These are phyloP conservation scores for Xanthia icteritia DNA, from an alignment of 2,888 invertebrate genomes.

Conservation along the genomic window DNA sequence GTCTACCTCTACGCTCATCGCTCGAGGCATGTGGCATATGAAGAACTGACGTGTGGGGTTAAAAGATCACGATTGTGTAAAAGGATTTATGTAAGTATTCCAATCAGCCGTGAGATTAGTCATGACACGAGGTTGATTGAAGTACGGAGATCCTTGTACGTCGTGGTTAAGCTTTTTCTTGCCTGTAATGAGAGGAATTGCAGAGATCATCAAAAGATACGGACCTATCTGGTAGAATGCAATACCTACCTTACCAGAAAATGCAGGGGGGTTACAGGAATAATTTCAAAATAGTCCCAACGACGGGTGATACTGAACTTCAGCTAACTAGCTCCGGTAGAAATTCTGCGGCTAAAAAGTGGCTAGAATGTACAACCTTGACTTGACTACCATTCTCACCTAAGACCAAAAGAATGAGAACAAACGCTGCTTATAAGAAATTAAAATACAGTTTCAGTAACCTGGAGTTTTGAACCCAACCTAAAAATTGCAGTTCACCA, in stretches of 20 bases:
- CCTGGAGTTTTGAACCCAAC: too few species aligned
- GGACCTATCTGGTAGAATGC: background rate
- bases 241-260: too few species aligned
- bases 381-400: too few species aligned
- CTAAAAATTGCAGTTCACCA: background rate
- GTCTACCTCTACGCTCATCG: slow-evolving; percentile 29
- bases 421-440: too few species aligned
- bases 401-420: too few species aligned
- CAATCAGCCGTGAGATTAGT: slow-evolving; percentile 55
- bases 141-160: slow-evolving; percentile 37
- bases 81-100: slow-evolving; percentile 60
- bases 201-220: background rate
- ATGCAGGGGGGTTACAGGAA: too few species aligned
- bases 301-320: too few species aligned
- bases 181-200: slow-evolving; percentile 20
- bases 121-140: slow-evolving; percentile 51
- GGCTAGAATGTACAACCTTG: too few species aligned
- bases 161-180: background rate
- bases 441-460: too few species aligned
- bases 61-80: slow-evolving; percentile 62
- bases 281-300: too few species aligned
- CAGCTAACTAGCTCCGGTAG: too few species aligned
- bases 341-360: too few species aligned
- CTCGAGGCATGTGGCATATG: slow-evolving; percentile 52
- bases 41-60: slow-evolving; percentile 61